Conservation (phyloP, 1,140 invertebrate species). For the Andrena cerasifolii region DNA sequence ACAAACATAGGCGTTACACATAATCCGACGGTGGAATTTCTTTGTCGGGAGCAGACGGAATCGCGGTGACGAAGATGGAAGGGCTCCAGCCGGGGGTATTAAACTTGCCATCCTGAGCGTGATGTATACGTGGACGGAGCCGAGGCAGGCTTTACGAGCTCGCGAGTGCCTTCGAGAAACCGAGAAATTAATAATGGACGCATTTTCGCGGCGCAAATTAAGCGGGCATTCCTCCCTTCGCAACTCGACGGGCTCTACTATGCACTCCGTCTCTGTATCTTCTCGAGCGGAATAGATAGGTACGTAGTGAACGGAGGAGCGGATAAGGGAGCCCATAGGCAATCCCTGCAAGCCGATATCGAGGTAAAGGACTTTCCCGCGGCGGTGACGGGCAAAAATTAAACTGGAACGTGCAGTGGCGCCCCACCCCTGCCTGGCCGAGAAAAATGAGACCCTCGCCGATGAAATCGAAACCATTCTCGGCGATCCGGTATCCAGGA, state of each 20-base stretch:
- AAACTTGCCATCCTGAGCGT: slow-evolving; percentile 70
- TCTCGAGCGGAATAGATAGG: too few relatives aligned
- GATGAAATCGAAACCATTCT: slow-evolving; percentile 64
- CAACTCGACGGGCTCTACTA: background rate
- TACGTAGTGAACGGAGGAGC: too few relatives aligned
- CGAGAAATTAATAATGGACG: slow-evolving; percentile 41
- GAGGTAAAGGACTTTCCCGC: slow-evolving; percentile 23
- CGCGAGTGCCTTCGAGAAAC: slow-evolving; percentile 20
- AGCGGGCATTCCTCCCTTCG: background rate
- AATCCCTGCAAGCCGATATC: slow-evolving; percentile 5
- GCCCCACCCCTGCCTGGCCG: background rate
- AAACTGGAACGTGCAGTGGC: slow-evolving; percentile 39
- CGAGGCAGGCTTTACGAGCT: slow-evolving; percentile 22
- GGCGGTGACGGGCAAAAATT: slow-evolving; percentile 36
- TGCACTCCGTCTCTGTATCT: too few relatives aligned
- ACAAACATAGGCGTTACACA: slow-evolving; percentile 71
- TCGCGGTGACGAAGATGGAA: slow-evolving; percentile 10
- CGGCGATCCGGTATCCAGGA: slow-evolving; percentile 46
- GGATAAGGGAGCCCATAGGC: background rate
- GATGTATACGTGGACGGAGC: slow-evolving; percentile 3
- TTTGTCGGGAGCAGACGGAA: slow-evolving; percentile 69
- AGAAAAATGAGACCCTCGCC: slow-evolving; percentile 53
- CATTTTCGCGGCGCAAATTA: slow-evolving; percentile 1
- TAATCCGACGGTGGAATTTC: slow-evolving; percentile 77
- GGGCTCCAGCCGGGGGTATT: slow-evolving; percentile 69